Conservation (phyloP, 2,888 invertebrate genomes). For the Parnassius smintheus region DNA sequence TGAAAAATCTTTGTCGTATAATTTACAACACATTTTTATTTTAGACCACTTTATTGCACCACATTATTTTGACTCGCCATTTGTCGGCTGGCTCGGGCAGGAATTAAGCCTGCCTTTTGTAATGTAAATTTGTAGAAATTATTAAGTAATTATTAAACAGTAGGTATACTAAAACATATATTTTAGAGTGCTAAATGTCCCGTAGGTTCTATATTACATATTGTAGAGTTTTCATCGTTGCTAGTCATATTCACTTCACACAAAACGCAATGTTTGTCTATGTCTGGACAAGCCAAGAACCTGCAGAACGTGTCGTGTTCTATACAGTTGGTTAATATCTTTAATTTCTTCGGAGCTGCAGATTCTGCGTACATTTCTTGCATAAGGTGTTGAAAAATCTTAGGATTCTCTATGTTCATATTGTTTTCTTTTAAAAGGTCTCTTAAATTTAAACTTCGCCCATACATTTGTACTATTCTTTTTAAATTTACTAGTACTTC, state of each 20-base stretch:
- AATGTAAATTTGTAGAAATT: too few relatives aligned
- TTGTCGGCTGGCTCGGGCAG: too few relatives aligned
- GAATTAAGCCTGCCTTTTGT: too few relatives aligned
- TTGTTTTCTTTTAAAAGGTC: background rate
- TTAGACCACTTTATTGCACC: too few relatives aligned
- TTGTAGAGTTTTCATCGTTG: constrained; percentile 35
- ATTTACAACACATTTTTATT: too few relatives aligned
- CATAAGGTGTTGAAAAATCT: constrained; percentile 7
- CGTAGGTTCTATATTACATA: constrained; percentile 44
- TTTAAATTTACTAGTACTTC: constrained; percentile 30
- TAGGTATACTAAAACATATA: background rate
- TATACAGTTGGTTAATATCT: constrained; percentile 52
- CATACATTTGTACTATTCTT: constrained; percentile 33
- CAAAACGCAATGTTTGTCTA: constrained; percentile 47
- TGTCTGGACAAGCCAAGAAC: constrained; percentile 54
- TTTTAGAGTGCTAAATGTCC: constrained; percentile 32
- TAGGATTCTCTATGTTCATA: background rate
- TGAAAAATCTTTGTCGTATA: too few relatives aligned
- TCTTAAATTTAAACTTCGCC: constrained; percentile 1
- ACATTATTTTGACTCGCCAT: too few relatives aligned
- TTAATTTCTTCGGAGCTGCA: constrained; percentile 33
- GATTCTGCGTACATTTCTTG: constrained; percentile 1
- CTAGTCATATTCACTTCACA: constrained; percentile 47
- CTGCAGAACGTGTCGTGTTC: constrained; percentile 44
- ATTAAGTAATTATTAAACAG: too few relatives aligned